Conservation (phyloP, 2,888 invertebrate genomes). For the Falcaria lacertinaria region DNA sequence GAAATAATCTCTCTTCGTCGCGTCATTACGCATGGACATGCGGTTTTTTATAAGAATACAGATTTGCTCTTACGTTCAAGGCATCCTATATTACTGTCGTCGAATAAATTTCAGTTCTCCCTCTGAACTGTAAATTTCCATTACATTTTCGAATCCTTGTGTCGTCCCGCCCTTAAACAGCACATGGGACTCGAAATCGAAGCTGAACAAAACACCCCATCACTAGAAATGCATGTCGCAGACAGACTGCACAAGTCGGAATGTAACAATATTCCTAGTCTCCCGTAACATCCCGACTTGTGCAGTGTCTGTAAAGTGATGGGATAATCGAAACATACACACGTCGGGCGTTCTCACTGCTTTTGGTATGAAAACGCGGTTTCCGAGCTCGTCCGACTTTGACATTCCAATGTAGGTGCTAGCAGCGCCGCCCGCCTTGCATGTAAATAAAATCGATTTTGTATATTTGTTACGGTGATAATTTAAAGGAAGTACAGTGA, state of each 20-base stretch:
- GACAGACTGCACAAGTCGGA: background rate
- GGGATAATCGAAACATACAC: background rate
- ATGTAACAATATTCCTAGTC: background rate
- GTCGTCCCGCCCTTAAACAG: background rate
- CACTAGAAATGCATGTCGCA: background rate
- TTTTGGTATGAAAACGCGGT: background rate
- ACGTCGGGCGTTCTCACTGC: background rate
- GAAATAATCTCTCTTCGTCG: background rate
- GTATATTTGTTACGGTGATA: constrained; percentile 63
- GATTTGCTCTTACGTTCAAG: background rate
- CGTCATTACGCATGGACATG: background rate
- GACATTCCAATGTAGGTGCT: constrained; percentile 35
- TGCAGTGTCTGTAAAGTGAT: background rate
- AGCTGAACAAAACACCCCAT: background rate
- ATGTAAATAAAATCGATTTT: constrained; percentile 48
- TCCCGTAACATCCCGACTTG: background rate
- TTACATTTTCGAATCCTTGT: background rate
- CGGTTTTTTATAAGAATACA: no score
- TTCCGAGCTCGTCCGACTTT: background rate
- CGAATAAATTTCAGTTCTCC: background rate
- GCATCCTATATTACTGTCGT: background rate
- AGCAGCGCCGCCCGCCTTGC: constrained; percentile 18
- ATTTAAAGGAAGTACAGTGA: constrained; percentile 9
- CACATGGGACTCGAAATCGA: background rate
- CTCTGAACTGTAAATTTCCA: background rate